Evolutionary conservation across 2,113 vertebrate genomes (phyloP).

Genomic region (Gadus chalcogrammus): DNA sequence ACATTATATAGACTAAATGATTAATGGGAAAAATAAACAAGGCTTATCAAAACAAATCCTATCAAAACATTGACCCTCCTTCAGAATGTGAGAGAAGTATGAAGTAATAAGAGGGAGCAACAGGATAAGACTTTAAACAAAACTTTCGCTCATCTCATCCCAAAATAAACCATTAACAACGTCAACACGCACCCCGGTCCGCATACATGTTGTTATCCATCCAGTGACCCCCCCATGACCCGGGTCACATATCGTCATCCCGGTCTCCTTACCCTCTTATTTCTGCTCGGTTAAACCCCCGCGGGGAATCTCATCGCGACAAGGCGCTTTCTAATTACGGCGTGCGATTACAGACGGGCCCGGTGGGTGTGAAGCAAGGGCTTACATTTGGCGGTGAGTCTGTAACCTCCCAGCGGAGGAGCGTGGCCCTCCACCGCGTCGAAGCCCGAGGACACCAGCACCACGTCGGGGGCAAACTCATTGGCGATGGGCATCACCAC

Average conservation of each 20-base stretch:
- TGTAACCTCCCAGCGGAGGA: conserved; percentile 90
- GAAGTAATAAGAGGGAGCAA: too few relatives aligned
- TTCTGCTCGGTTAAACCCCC: background rate
- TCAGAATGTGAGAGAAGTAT: too few relatives aligned
- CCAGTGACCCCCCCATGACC: too few relatives aligned
- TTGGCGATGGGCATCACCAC: conserved; percentile 95
- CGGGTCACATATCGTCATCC: background rate
- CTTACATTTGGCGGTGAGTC: conserved; percentile 92
- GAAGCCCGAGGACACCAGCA: conserved; percentile 93
- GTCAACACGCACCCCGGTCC: too few relatives aligned
- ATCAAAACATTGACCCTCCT: too few relatives aligned
- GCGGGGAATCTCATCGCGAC: background rate
- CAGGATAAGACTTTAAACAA: too few relatives aligned
- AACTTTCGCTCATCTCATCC: too few relatives aligned
- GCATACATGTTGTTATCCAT: too few relatives aligned
- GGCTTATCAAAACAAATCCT: too few relatives aligned
- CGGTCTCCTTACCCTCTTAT: background rate
- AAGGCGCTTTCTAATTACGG: background rate
- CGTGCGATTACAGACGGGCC: background rate
- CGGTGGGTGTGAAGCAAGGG: conserved; percentile 17
- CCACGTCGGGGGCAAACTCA: conserved; percentile 91
- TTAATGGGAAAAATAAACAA: too few relatives aligned
- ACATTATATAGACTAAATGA: too few relatives aligned
- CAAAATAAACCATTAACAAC: too few relatives aligned
- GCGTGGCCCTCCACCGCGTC: conserved; percentile 93